These are phyloP conservation scores for Agrochola lychnidis DNA, from an alignment of 2,888 invertebrate genomes.

Conservation along the genomic window DNA sequence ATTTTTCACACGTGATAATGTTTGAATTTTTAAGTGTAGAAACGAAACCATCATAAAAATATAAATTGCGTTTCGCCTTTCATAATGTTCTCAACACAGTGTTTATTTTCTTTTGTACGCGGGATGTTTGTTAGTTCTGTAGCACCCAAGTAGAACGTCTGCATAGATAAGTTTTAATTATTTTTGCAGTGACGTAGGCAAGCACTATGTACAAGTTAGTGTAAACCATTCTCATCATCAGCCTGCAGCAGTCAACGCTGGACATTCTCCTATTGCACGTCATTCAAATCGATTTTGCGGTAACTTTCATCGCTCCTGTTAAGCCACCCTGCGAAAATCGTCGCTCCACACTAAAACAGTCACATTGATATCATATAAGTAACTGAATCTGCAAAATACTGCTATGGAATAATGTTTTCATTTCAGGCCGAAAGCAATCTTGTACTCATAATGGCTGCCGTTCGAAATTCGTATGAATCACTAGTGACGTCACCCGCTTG, in stretches of 20 bases:
- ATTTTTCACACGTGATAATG: constrained; percentile 19
- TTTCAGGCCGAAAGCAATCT: constrained; percentile 30
- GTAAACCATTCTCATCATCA: not conserved
- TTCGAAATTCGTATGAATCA: constrained; percentile 66
- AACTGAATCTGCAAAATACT: constrained; percentile 3
- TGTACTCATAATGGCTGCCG: constrained; percentile 40
- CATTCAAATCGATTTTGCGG: not conserved
- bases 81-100: not conserved
- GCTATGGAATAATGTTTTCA: constrained; percentile 14
- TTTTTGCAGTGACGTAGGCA: constrained; percentile 13
- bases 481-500: constrained; percentile 69
- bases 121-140: constrained; percentile 16
- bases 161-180: constrained; percentile 59
- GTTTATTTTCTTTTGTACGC: constrained; percentile 11
- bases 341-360: not conserved
- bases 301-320: not conserved
- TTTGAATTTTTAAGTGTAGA: constrained; percentile 3
- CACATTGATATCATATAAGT: not conserved
- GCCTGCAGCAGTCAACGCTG: not conserved
- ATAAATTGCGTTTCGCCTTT: constrained; percentile 8
- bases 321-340: not conserved
- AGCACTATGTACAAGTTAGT: not conserved
- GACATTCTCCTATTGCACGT: not conserved
- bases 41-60: constrained; percentile 6
- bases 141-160: constrained; percentile 29